Base-by-base conservation (phyloP, 2,888 invertebrate genomes). In the Megamerina dolium region DNA sequence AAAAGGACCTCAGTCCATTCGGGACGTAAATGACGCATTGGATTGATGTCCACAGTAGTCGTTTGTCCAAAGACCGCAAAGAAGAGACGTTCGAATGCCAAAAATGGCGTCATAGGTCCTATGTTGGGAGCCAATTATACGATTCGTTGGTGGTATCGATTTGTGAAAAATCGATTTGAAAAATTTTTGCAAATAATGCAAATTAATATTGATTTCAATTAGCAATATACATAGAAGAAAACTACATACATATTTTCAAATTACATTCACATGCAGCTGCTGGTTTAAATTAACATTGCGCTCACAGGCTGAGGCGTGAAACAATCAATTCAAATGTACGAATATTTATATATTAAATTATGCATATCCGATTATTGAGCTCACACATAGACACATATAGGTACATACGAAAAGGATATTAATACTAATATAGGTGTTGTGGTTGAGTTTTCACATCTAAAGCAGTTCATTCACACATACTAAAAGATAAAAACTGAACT, bases 21-120 rank as follows among this genome's bases (percentile, higher is more conserved):
- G 48, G 87, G 87, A 66, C 88, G 81, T 67, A 75, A 73, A 61
- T 74, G 74, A 56, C 78, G 78, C 73, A 80, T 77, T 75, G 83
- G 82, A 77, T 83, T 84, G 67, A 90, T 80, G 75, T 88, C 87
- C 72, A 85, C 82, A 73, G 85, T 82, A 58, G 87, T 85, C 60
- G 87, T 92, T 75, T 95, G 85, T 70, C 95, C 95, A 77, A 96
- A 95, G 73, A 96, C 85, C 71, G 94, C 92, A 80, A 94, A 95
- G 82, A 96, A 96, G 66, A 97, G 83, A 78, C 92, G 85, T 80
- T 96, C 96, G 77, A 96, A 87, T 60, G 94, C 94, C 74, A 90
- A 84, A 75, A 88, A 74, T 64, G 91, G 87, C 73, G 85, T 85
- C 82, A 91, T 87, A 75, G 68, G 70, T 63, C 69, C 71, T 71